phyloP scores from a whole-genome alignment of 2,797 vertebrate species.

The Neosalanx taihuensis region DNA sequence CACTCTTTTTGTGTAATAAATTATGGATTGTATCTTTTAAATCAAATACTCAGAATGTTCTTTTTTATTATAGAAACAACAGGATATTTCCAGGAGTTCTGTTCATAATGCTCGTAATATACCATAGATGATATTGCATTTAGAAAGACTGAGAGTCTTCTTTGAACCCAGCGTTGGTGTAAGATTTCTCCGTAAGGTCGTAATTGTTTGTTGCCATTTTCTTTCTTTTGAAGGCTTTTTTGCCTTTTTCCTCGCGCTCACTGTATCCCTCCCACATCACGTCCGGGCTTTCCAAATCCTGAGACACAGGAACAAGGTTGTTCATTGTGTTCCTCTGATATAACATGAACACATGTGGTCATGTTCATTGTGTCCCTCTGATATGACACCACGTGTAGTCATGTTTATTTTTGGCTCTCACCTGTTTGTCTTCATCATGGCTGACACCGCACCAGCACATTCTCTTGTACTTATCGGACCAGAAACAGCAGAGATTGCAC shows the following conservation, averaged over 20 bases:
- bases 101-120: neutral
- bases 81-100: neutral
- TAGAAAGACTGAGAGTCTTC: conserved; percentile 69
- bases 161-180: conserved; percentile 57
- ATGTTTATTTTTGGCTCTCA: conserved; percentile 49
- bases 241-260: conserved; percentile 44
- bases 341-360: neutral
- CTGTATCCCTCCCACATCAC: conserved; percentile 44
- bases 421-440: conserved; percentile 58
- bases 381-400: neutral
- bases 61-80: conserved; percentile 24
- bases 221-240: conserved; percentile 44
- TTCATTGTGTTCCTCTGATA: conserved; percentile 27
- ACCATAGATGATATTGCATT: conserved; percentile 36
- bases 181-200: conserved; percentile 60
- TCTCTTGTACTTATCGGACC: conserved; percentile 72
- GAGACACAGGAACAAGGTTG: conserved; percentile 24
- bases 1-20: conserved; percentile 84
- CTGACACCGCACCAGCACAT: conserved; percentile 72
- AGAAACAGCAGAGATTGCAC: conserved; percentile 77
- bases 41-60: conserved; percentile 33
- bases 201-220: conserved; percentile 39
- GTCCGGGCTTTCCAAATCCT: conserved; percentile 62
- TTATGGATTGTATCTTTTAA: conserved; percentile 73
- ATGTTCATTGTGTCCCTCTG: conserved; percentile 15